Evolutionary conservation across 1,140 invertebrate species (phyloP).

Genomic region (Planococcus citri): DNA sequence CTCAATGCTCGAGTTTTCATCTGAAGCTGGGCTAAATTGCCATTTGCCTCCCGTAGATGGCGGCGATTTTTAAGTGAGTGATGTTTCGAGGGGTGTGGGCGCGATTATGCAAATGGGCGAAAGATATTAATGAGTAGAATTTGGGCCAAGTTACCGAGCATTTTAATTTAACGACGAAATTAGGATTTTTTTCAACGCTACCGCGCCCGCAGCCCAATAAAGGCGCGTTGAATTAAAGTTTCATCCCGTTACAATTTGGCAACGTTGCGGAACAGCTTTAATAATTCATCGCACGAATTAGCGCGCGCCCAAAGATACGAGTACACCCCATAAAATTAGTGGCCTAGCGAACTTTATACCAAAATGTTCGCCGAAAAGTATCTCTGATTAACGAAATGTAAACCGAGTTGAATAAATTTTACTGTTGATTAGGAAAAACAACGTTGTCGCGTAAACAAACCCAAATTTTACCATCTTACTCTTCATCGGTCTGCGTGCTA

Average conservation of each 20-base stretch:
- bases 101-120: background rate
- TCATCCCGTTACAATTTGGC: background rate
- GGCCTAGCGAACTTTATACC: background rate
- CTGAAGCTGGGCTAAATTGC: too few species aligned
- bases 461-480: too few species aligned
- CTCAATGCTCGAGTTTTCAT: too few species aligned
- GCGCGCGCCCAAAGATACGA: background rate
- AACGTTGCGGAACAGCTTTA: background rate
- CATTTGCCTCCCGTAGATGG: too few species aligned
- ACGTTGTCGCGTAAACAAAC: too few species aligned
- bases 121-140: background rate
- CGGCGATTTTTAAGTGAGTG: too few species aligned
- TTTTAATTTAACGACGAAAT: conserved; percentile 7
- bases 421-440: too few species aligned
- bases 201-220: background rate
- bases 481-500: too few species aligned
- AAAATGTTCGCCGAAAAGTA: background rate
- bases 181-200: background rate
- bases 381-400: background rate
- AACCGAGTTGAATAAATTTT: too few species aligned
- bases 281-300: background rate
- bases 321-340: background rate
- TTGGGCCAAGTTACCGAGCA: background rate
- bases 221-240: background rate
- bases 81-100: background rate